These are phyloP conservation scores for Cistogaster globosa DNA, from an alignment of 2,888 invertebrate species.

Conservation along the genomic window DNA sequence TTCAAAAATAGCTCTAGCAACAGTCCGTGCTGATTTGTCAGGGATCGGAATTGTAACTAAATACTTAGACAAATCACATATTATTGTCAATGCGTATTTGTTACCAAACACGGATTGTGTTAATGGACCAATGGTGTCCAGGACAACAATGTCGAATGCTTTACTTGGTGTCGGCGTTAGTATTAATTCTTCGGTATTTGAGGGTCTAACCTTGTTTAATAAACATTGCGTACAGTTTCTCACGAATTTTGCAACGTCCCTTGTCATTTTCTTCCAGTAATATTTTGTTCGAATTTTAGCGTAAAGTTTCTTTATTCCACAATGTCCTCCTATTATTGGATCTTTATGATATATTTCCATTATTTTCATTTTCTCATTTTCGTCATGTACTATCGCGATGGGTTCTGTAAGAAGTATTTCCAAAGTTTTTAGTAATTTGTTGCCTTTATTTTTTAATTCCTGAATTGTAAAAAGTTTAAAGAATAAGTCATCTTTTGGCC, in stretches of 20 bases:
- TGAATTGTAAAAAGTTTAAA: too few relatives aligned
- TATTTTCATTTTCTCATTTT: neutral
- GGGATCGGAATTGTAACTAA: neutral
- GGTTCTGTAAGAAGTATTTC: neutral
- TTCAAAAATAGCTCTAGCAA: conserved; percentile 10
- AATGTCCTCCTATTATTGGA: neutral
- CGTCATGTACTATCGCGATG: neutral
- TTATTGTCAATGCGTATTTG: neutral
- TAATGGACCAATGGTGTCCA: neutral
- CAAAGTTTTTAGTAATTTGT: neutral
- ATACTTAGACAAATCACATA: neutral
- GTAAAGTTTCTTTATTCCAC: conserved; percentile 1
- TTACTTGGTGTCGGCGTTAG: neutral
- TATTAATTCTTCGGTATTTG: neutral
- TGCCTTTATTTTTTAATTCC: too few relatives aligned
- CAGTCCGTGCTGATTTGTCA: neutral
- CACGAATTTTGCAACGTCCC: neutral
- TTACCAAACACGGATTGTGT: neutral
- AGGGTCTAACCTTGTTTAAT: neutral
- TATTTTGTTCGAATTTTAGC: conserved; percentile 17
- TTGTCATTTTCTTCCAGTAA: conserved; percentile 1
- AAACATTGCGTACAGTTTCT: too few relatives aligned
- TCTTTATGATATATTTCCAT: conserved; percentile 11
- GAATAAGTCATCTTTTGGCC: neutral
- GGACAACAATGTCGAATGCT: neutral